A percentile compares a stretch with the other conserved stretches of the same genome.
Conservation (phyloP, 92 coral and sea anemone genomes). For the Heliopora coerulea region DNA sequence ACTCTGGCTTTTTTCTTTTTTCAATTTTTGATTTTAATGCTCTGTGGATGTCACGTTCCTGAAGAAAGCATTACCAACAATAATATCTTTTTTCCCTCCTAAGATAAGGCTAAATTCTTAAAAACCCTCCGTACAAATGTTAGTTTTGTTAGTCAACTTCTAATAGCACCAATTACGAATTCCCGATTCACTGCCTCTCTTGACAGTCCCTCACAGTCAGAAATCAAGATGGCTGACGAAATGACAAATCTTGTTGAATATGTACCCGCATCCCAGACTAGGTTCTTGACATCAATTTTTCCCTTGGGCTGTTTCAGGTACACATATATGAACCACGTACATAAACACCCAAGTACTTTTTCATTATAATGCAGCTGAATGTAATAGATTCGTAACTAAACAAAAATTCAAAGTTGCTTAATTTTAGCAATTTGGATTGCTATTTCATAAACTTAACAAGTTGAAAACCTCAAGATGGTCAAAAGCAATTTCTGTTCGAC, state of each 20-base stretch:
- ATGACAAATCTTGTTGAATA: slow-evolving; percentile 16
- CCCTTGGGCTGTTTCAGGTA: not conserved
- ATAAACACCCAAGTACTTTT: too few species aligned
- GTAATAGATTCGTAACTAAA: too few species aligned
- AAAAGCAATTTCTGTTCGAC: not conserved
- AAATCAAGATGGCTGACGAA: slow-evolving; percentile 18
- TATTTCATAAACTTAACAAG: too few species aligned
- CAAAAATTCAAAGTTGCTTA: too few species aligned
- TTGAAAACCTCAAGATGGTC: too few species aligned
- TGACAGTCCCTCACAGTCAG: slow-evolving; percentile 7
- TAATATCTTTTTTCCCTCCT: not conserved
- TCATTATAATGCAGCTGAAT: too few species aligned
- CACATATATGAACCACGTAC: too few species aligned
- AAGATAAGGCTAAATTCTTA: not conserved
- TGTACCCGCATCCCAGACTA: not conserved
- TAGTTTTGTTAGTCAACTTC: slow-evolving; percentile 19
- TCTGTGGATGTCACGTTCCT: not conserved
- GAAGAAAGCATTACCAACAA: not conserved
- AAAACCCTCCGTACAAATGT: not conserved
- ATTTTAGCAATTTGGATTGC: too few species aligned
- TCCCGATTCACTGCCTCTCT: slow-evolving; percentile 24
- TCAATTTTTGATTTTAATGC: too few species aligned
- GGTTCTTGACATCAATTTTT: not conserved
- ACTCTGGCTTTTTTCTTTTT: not conserved
- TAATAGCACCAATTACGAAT: slow-evolving; percentile 16